Conservation (phyloP, 2,888 invertebrate species). For the Deroplatys truncata region DNA sequence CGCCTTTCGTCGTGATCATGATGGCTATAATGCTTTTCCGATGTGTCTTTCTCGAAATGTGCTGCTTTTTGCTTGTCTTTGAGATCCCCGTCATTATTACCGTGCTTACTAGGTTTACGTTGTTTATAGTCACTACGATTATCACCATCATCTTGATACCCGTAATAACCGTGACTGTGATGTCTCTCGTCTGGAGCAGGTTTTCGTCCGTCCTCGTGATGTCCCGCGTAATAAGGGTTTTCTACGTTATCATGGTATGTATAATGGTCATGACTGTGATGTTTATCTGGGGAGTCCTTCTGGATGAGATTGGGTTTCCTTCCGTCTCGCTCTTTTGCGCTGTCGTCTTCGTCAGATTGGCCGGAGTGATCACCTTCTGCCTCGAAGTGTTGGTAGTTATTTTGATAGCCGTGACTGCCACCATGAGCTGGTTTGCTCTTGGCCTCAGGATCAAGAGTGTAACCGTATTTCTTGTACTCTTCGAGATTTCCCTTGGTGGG, state of each 20-base stretch:
- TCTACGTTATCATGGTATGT: too few species aligned
- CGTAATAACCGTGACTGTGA: neutral
- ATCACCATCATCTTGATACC: neutral
- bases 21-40: neutral
- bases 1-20: neutral
- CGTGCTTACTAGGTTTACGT: neutral
- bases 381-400: neutral
- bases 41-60: neutral
- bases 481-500: neutral
- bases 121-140: neutral
- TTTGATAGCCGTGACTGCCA: neutral
- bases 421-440: neutral
- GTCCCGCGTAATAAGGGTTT: too few species aligned
- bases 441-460: neutral
- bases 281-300: too few species aligned
- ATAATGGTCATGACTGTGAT: too few species aligned
- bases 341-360: too few species aligned
- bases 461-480: neutral
- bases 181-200: neutral
- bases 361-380: neutral
- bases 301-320: too few species aligned
- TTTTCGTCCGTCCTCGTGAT: neutral
- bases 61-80: neutral
- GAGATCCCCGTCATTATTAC: neutral
- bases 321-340: too few species aligned